phyloP scores from a whole-genome alignment of 2,113 vertebrate genomes.

The Corythaeola cristata region DNA sequence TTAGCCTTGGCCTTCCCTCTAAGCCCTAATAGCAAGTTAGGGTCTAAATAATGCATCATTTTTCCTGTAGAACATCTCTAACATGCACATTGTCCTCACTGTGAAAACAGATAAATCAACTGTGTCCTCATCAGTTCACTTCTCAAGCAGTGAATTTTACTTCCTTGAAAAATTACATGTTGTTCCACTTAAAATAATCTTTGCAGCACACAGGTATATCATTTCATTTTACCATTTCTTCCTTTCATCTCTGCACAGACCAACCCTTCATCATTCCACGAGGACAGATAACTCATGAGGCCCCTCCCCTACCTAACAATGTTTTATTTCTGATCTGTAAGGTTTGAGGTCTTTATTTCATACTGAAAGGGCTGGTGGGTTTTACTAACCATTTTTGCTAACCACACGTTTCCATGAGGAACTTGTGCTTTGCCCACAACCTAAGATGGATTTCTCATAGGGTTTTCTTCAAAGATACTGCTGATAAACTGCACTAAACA shows the following conservation, averaged over 20 bases:
- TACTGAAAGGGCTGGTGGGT: neutral
- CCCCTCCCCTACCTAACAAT: neutral
- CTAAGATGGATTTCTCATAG: neutral
- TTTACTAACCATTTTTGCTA: neutral
- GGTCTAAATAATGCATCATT: neutral
- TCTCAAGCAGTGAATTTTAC: neutral
- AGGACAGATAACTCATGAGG: neutral
- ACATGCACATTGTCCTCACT: fast-evolving
- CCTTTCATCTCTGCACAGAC: neutral
- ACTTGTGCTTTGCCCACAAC: neutral
- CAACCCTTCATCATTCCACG: neutral
- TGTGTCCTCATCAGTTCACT: neutral
- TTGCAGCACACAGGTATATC: neutral
- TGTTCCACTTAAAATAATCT: neutral
- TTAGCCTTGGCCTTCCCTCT: neutral
- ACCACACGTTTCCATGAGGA: neutral
- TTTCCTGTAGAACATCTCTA: neutral
- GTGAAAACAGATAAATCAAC: neutral
- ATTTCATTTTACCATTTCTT: neutral
- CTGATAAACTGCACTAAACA: neutral
- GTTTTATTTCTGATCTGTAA: neutral
- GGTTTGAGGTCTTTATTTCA: neutral
- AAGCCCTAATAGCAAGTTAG: neutral
- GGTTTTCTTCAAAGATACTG: neutral
- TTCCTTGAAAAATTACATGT: neutral